These are phyloP conservation scores for Drosophila mimica DNA, from an alignment of 2,888 invertebrate genomes.

Conservation along the genomic window DNA sequence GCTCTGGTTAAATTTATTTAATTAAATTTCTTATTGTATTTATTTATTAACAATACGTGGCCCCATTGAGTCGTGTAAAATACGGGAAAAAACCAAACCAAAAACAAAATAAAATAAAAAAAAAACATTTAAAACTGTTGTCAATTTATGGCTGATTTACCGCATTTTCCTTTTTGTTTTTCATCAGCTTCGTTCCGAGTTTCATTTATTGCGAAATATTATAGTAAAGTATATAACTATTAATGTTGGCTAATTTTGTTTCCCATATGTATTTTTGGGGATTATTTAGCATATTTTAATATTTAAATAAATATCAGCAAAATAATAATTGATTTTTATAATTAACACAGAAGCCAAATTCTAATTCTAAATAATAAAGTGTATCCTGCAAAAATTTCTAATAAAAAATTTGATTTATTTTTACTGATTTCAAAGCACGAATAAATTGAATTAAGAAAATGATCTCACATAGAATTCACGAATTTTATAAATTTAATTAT, in stretches of 20 bases:
- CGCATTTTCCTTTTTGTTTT: background rate
- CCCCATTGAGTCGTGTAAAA: slow-evolving; percentile 53
- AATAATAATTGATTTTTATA: background rate
- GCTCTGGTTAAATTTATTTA: background rate
- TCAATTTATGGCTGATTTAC: slow-evolving; percentile 11
- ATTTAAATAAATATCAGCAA: too few species aligned
- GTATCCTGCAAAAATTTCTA: too few species aligned
- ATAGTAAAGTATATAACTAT: background rate
- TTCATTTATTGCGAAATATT: background rate
- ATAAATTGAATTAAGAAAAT: background rate
- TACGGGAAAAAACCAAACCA: slow-evolving; percentile 10
- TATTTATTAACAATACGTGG: slow-evolving; percentile 70
- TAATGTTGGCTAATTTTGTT: background rate
- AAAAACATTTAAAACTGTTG: slow-evolving; percentile 15
- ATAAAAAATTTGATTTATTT: background rate
- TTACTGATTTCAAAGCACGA: too few species aligned
- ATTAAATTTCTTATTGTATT: slow-evolving; percentile 29
- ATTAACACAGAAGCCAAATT: background rate
- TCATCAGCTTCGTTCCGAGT: background rate
- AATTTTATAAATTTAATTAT: background rate
- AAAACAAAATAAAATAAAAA: slow-evolving; percentile 6
- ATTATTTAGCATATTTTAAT: too few species aligned
- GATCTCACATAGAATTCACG: background rate
- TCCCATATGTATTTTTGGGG: background rate
- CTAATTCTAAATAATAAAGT: background rate